These are phyloP conservation scores for Masticophis lateralis DNA, from an alignment of 2,797 vertebrate species.

Conservation along the genomic window DNA sequence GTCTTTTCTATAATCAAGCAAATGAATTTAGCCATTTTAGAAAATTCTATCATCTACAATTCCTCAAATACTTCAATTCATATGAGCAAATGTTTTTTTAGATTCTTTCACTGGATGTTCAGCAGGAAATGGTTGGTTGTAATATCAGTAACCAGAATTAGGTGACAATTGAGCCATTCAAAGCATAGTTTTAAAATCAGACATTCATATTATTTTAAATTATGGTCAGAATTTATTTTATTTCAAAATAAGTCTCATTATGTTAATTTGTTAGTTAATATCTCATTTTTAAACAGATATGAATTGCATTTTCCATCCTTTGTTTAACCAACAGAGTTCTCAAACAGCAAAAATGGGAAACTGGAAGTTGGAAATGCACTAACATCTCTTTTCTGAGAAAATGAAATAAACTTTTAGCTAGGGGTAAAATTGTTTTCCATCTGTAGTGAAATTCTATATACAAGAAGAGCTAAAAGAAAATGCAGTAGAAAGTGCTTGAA, in stretches of 20 bases:
- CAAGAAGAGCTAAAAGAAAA: background rate
- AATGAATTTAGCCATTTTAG: no score
- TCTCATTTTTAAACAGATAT: background rate
- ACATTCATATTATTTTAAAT: background rate
- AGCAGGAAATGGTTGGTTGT: background rate
- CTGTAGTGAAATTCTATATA: background rate
- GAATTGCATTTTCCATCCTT: background rate
- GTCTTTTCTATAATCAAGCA: no score
- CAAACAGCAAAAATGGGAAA: background rate
- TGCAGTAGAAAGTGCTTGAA: background rate
- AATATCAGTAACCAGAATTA: background rate
- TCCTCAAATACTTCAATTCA: no score
- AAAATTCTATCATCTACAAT: no score
- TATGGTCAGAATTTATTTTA: background rate
- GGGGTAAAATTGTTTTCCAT: background rate
- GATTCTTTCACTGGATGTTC: background rate
- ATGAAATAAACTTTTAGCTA: background rate
- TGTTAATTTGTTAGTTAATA: background rate
- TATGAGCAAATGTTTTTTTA: background rate
- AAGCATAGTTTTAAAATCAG: background rate
- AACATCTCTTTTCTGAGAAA: background rate
- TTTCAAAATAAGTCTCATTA: background rate
- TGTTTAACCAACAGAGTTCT: background rate
- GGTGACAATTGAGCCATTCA: background rate
- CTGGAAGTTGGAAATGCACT: background rate